Evolutionary conservation across 2,888 invertebrate genomes (phyloP).

Genomic region (Leuctra nigra): DNA sequence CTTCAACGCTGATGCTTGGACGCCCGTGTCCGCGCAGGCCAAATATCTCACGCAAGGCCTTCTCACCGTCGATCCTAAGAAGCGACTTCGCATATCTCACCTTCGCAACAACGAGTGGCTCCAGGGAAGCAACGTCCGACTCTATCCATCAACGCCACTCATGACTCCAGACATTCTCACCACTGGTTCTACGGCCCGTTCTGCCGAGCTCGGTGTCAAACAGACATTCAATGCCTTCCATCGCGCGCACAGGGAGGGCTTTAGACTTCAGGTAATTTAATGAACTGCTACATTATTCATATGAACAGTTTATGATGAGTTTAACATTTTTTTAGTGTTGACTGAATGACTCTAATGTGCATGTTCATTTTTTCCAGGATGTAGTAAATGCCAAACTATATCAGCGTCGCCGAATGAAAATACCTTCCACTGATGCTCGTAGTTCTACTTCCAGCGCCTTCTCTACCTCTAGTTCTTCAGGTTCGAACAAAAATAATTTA

Average conservation of each 20-base stretch:
- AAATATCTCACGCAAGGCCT: slow-evolving; percentile 55
- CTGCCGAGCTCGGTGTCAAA: slow-evolving; percentile 50
- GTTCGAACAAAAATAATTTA: too few species aligned
- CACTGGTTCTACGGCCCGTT: slow-evolving; percentile 39
- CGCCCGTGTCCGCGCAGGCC: slow-evolving; percentile 62
- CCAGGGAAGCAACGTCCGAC: slow-evolving; percentile 37
- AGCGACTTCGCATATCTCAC: slow-evolving; percentile 60
- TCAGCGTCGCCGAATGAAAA: slow-evolving; percentile 56
- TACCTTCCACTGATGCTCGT: slow-evolving; percentile 42
- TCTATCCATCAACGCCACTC: slow-evolving; percentile 47
- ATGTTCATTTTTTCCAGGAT: slow-evolving; percentile 46
- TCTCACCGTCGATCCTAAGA: slow-evolving; percentile 68
- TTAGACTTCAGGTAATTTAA: slow-evolving; percentile 52
- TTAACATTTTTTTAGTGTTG: too few species aligned
- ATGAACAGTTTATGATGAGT: too few species aligned
- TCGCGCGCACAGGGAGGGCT: slow-evolving; percentile 62
- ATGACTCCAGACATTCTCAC: slow-evolving; percentile 55
- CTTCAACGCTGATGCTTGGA: slow-evolving; percentile 67
- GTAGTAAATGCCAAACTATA: slow-evolving; percentile 64
- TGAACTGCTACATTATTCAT: too few species aligned
- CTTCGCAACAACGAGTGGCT: slow-evolving; percentile 65
- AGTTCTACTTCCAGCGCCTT: slow-evolving; percentile 41
- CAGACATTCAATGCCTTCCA: slow-evolving; percentile 62
- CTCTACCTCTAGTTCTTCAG: slow-evolving; percentile 38
- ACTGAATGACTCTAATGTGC: too few species aligned